phyloP scores from a whole-genome alignment of 2,113 vertebrate species.

The Entomyzon cyanotis region DNA sequence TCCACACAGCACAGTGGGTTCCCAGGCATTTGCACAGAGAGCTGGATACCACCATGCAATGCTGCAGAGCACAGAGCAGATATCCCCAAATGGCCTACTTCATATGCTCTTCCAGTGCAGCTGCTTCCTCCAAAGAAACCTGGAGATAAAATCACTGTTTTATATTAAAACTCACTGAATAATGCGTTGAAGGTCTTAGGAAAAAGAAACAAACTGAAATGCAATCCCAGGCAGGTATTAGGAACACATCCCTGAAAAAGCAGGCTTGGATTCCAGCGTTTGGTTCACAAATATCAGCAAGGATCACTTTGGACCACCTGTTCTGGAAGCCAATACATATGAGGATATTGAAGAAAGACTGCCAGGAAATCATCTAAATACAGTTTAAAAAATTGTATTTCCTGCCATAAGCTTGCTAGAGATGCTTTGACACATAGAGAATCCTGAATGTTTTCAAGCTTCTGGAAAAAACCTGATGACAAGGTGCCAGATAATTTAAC shows the following conservation, averaged over 20 bases:
- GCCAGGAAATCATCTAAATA: not conserved
- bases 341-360: not conserved
- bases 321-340: not conserved
- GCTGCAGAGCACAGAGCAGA: not conserved
- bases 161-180: not conserved
- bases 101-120: not conserved
- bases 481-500: not conserved
- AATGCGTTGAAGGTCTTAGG: not conserved
- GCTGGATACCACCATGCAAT: accelerated
- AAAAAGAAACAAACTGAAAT: not conserved
- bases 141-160: not conserved
- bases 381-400: not conserved
- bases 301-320: not conserved
- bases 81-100: not conserved
- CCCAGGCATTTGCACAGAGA: not conserved
- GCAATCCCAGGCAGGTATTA: not conserved
- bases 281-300: not conserved
- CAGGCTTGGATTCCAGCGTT: not conserved
- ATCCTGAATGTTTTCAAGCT: not conserved
- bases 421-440: not conserved
- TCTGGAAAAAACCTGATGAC: not conserved
- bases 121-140: not conserved
- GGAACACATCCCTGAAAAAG: not conserved
- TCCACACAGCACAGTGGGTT: accelerated
- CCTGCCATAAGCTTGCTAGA: not conserved